phyloP scores from a whole-genome alignment of 2,888 invertebrate genomes.

The Ecdyonurus torrentis region DNA sequence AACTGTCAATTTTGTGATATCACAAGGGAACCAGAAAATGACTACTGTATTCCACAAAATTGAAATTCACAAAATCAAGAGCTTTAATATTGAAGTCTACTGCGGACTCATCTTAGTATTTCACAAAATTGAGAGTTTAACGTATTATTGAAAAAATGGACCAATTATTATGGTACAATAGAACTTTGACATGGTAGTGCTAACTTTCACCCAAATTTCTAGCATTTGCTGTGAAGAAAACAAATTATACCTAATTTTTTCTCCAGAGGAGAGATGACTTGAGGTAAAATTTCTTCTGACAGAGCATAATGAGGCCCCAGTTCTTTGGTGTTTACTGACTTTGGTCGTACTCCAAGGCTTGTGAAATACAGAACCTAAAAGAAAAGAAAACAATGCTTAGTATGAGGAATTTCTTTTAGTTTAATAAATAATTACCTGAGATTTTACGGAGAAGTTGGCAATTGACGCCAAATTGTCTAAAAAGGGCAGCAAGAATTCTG shows the following conservation, averaged over 20 bases:
- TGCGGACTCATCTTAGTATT: no score
- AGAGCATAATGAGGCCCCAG: slow-evolving; percentile 42
- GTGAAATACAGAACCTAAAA: slow-evolving; percentile 57
- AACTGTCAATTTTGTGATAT: no score
- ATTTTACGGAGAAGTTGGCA: slow-evolving; percentile 66
- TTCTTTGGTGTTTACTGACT: slow-evolving; percentile 29
- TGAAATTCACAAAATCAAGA: no score
- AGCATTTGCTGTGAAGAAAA: no score
- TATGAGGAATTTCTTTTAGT: not conserved
- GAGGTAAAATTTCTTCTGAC: slow-evolving; percentile 52
- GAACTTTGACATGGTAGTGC: no score
- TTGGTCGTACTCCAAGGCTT: slow-evolving; percentile 56
- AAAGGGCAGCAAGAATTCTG: slow-evolving; percentile 64
- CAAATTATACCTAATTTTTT: slow-evolving; percentile 55
- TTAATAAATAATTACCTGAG: slow-evolving; percentile 33
- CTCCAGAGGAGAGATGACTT: slow-evolving; percentile 72
- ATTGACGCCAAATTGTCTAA: slow-evolving; percentile 48
- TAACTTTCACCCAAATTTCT: no score
- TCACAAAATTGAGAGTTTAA: no score
- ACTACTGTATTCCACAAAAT: no score
- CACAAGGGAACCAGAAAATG: no score
- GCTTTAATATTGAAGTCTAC: no score
- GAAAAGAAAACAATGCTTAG: not conserved
- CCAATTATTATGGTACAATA: no score
- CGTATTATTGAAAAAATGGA: no score